phyloP scores from a whole-genome alignment of 2,113 vertebrate genomes.

The Hirundichthys speculiger region DNA sequence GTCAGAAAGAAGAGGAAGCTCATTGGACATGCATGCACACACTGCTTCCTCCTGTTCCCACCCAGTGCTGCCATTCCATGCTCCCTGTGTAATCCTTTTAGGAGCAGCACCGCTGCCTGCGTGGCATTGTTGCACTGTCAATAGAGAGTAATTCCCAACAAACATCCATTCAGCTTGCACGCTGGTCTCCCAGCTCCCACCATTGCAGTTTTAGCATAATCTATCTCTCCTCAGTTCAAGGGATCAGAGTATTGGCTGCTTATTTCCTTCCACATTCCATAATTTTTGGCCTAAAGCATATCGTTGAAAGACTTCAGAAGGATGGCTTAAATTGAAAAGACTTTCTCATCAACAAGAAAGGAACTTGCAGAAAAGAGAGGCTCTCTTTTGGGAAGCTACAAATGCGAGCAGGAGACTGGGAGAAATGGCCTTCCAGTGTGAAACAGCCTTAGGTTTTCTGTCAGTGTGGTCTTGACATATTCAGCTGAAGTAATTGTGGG shows the following conservation, averaged over 20 bases:
- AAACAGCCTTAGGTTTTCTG: slow-evolving; percentile 44
- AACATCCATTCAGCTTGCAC: slow-evolving; percentile 47
- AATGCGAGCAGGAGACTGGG: not conserved
- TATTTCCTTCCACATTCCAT: slow-evolving; percentile 25
- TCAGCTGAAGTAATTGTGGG: slow-evolving; percentile 62
- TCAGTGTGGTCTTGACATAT: slow-evolving; percentile 52
- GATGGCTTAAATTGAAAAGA: slow-evolving; percentile 32
- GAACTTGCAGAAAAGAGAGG: slow-evolving; percentile 17
- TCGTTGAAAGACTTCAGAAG: slow-evolving; percentile 4
- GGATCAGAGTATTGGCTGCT: slow-evolving; percentile 28
- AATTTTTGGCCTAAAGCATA: slow-evolving; percentile 25
- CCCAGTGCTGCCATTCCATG: slow-evolving; percentile 49
- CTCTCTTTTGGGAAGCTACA: slow-evolving; percentile 15
- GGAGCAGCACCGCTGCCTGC: slow-evolving; percentile 49
- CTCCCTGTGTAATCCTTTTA: slow-evolving; percentile 80
- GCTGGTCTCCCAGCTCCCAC: slow-evolving; percentile 20
- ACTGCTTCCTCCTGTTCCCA: slow-evolving; percentile 40
- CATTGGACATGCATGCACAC: slow-evolving; percentile 51
- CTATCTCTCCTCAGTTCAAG: slow-evolving; percentile 29
- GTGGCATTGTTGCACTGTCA: slow-evolving; percentile 71
- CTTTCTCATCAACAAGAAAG: slow-evolving; percentile 34
- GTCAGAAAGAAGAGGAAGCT: slow-evolving; percentile 40
- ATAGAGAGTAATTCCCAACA: slow-evolving; percentile 66
- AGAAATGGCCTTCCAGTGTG: slow-evolving; percentile 22
- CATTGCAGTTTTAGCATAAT: slow-evolving; percentile 29